phyloP scores from a whole-genome alignment of 2,888 invertebrate genomes.

The Archips crataeganus region DNA sequence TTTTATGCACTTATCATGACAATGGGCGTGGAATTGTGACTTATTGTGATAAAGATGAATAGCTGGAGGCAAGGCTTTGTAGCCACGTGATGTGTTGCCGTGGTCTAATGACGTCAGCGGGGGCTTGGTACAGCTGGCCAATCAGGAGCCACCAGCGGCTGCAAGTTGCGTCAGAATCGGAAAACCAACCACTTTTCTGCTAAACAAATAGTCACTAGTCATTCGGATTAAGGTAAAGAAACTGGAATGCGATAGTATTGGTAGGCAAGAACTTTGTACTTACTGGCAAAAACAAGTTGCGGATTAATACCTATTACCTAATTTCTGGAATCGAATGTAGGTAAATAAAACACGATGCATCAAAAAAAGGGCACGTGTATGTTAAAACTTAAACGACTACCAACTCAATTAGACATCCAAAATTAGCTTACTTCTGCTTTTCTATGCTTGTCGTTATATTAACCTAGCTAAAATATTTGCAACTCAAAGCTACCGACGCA shows the following conservation, averaged over 20 bases:
- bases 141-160: constrained; percentile 54
- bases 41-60: constrained; percentile 47
- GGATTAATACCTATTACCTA: constrained; percentile 9
- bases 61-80: constrained; percentile 54
- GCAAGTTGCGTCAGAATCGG: constrained; percentile 51
- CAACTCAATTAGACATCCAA: not conserved
- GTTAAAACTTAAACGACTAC: not conserved
- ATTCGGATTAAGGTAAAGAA: constrained; percentile 11
- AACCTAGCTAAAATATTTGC: constrained; percentile 2
- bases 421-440: not conserved
- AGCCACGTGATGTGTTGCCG: constrained; percentile 50
- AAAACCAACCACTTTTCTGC: constrained; percentile 24
- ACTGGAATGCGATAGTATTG: constrained; percentile 6
- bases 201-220: constrained; percentile 21
- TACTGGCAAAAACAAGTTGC: constrained; percentile 7
- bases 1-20: constrained; percentile 44
- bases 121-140: constrained; percentile 69
- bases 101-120: constrained; percentile 64
- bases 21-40: constrained; percentile 46
- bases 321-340: not conserved
- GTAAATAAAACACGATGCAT: not conserved
- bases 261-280: constrained; percentile 21
- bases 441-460: not conserved
- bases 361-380: not conserved
- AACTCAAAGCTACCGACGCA: constrained; percentile 6